These are phyloP conservation scores for Vanessa cardui DNA, from an alignment of 2,888 invertebrate genomes.

Conservation along the genomic window DNA sequence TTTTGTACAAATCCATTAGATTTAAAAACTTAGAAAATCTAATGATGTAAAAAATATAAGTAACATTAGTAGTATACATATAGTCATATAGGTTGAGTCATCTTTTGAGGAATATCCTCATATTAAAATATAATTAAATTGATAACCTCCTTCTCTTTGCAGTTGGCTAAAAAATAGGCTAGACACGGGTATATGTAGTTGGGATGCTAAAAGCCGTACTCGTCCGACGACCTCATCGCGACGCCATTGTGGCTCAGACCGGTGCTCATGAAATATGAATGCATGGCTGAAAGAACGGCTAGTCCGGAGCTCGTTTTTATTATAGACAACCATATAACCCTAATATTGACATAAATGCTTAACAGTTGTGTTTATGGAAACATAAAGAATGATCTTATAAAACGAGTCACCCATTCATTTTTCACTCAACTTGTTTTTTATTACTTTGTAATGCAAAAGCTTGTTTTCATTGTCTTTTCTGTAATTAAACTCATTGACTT, in stretches of 20 bases:
- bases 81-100: too few species aligned
- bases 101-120: too few species aligned
- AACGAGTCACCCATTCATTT: conserved; percentile 45
- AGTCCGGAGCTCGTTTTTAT: conserved; percentile 44
- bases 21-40: too few species aligned
- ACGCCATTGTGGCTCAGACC: conserved; percentile 72
- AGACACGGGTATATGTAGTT: conserved; percentile 39
- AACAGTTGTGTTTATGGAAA: conserved; percentile 35
- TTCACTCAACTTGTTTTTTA: conserved; percentile 44
- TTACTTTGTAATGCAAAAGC: conserved; percentile 54
- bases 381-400: conserved; percentile 17
- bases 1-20: too few species aligned
- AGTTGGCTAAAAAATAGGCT: conserved; percentile 33
- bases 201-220: conserved; percentile 56
- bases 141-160: conserved; percentile 4
- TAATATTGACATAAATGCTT: conserved; percentile 46
- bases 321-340: conserved; percentile 45
- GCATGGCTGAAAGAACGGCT: conserved; percentile 71
- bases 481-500: conserved; percentile 51
- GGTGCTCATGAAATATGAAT: conserved; percentile 79
- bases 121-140: too few species aligned
- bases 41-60: too few species aligned
- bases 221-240: conserved; percentile 77
- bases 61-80: too few species aligned
- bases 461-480: conserved; percentile 59